These are phyloP conservation scores for Tineola bisselliella DNA, from an alignment of 2,888 invertebrate species.

Conservation along the genomic window DNA sequence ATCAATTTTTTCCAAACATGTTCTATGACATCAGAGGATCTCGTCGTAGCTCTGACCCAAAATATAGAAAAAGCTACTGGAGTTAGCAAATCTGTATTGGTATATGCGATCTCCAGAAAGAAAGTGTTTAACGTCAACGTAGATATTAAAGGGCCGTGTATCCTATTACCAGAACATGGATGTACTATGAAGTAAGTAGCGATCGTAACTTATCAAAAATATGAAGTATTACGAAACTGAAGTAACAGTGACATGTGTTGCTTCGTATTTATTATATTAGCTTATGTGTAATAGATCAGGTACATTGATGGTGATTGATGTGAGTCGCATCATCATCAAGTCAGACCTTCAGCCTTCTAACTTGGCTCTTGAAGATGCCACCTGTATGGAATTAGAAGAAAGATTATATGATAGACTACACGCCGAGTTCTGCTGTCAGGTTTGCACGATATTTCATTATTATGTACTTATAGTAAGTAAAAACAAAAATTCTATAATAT, in stretches of 20 bases:
- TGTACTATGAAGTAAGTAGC: slow-evolving; percentile 69
- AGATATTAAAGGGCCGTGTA: slow-evolving; percentile 78
- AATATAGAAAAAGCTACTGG: slow-evolving; percentile 38
- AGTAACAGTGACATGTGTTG: not conserved
- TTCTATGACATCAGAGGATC: slow-evolving; percentile 52
- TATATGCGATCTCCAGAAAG: slow-evolving; percentile 47
- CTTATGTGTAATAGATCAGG: slow-evolving; percentile 61
- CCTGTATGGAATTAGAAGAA: slow-evolving; percentile 85
- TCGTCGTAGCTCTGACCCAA: slow-evolving; percentile 32
- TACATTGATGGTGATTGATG: slow-evolving; percentile 76
- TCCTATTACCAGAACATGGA: slow-evolving; percentile 80
- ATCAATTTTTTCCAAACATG: slow-evolving; percentile 74
- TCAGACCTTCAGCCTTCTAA: slow-evolving; percentile 79
- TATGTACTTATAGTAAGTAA: no score
- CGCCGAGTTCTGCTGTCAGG: slow-evolving; percentile 76
- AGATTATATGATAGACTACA: slow-evolving; percentile 80
- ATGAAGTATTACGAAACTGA: no score
- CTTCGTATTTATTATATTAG: slow-evolving; percentile 12
- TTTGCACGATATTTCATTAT: slow-evolving; percentile 25
- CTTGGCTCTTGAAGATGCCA: slow-evolving; percentile 76
- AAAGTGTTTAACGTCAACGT: slow-evolving; percentile 76
- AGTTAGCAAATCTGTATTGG: slow-evolving; percentile 51
- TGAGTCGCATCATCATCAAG: slow-evolving; percentile 74
- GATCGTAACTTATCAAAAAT: no score
- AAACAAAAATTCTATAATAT: no score